phyloP scores from a whole-genome alignment of 2,888 invertebrate species.

The Eumacrocentrus americanus region DNA sequence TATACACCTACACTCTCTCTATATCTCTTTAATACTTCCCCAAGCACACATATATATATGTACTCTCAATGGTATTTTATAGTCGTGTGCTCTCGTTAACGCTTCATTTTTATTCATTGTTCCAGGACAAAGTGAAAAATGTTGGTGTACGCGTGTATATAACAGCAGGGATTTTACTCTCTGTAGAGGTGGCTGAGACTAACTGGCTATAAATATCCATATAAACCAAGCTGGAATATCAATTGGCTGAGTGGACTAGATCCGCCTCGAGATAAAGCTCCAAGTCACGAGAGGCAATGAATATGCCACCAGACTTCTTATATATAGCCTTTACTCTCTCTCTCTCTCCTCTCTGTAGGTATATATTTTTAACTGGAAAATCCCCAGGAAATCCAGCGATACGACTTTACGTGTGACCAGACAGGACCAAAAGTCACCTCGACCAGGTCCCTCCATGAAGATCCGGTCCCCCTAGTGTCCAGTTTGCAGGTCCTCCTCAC shows the following conservation, averaged over 20 bases:
- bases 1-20: slow-evolving; percentile 13
- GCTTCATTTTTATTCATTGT: slow-evolving; percentile 55
- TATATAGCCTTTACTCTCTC: too few relatives aligned
- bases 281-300: too few relatives aligned
- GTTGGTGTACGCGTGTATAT: slow-evolving; percentile 20
- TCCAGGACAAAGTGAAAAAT: slow-evolving; percentile 34
- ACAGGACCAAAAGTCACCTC: slow-evolving; percentile 19
- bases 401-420: slow-evolving; percentile 28
- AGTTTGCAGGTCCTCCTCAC: slow-evolving; percentile 18
- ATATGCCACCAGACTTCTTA: slow-evolving; percentile 17
- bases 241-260: slow-evolving; percentile 26
- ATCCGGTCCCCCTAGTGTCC: slow-evolving; percentile 20
- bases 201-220: slow-evolving; percentile 29
- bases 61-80: neutral
- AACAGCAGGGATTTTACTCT: too few relatives aligned
- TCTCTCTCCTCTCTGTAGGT: too few relatives aligned
- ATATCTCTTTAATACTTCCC: slow-evolving; percentile 4
- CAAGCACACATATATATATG: slow-evolving; percentile 2
- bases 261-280: too few relatives aligned
- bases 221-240: slow-evolving; percentile 31
- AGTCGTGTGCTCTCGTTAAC: slow-evolving; percentile 44
- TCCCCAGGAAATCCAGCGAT: slow-evolving; percentile 36
- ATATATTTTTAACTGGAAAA: slow-evolving; percentile 39
- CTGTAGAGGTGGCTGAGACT: slow-evolving; percentile 7
- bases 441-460: slow-evolving; percentile 15